Base-by-base conservation (phyloP, 2,113 vertebrate genomes). In the Osmerus mordax region DNA sequence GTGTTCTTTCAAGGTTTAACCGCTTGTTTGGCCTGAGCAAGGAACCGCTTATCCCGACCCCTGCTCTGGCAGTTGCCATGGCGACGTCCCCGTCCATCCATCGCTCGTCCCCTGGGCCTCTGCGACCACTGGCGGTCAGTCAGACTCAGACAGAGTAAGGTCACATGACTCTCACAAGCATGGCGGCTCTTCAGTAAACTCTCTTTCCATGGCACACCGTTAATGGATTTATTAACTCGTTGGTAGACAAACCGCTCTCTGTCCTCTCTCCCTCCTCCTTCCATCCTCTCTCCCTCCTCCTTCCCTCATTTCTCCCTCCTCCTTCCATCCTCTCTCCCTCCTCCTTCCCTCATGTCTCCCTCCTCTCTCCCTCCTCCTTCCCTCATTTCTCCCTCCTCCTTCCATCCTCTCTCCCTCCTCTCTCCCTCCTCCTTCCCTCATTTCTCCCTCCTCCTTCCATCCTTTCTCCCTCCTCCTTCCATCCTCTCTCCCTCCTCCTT, bases 1-100 rank as follows among this genome's bases (percentile, higher is more conserved):
- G 11, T 13, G 67, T 77, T 16, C 32, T 15, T 70, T 53, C 52
- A 64, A 93, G 92, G 78, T 93, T 93, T 77, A 92, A 93, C 78
- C 89, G 86, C 60, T 86, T 93, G 47, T 89, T 93, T 69, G 88
- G 90, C 73, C 79, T 90, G 54, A 55, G 84, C 13, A 93, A 89
- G 76, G 84, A 81, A 18, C 89, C 90, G 1, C 73, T 92, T 14
- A 80, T 88, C 32, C 83, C 86, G 12, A 73, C 75, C 36, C 67
- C 82, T 28, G 55, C 83, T 58, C 71, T 78, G 52, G 59, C 68
- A 12, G 67, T 81, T 11, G 25, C 72, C 59, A 8, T 36, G 6
- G 21, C 73, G 19, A 47, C 70, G 15, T 76, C 86, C 18, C 72
- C 86, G 4, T 68, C 79, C 0, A 21, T 83, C 1, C 8, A 15